phyloP scores from a whole-genome alignment of 2,888 invertebrate species.

The Cabera pusaria region DNA sequence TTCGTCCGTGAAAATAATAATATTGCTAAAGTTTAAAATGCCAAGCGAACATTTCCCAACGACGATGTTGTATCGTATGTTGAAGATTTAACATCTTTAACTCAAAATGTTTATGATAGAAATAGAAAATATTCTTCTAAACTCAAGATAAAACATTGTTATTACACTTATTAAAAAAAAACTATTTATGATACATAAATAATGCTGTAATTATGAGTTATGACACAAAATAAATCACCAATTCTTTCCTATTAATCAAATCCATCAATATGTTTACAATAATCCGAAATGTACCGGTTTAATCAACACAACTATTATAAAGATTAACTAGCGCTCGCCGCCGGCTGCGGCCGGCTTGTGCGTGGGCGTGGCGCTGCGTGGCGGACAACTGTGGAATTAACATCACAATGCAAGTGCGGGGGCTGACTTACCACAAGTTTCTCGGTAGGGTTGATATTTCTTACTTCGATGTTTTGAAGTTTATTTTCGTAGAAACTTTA shows the following conservation, averaged over 20 bases:
- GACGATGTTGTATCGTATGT: no score
- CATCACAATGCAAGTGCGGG: slow-evolving; percentile 35
- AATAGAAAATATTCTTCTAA: no score
- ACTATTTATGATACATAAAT: no score
- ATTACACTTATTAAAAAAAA: no score
- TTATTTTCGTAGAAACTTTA: neutral
- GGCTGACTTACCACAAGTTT: slow-evolving; percentile 9
- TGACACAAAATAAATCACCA: neutral
- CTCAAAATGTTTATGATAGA: no score
- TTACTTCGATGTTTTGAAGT: no score
- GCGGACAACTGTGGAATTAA: slow-evolving; percentile 30
- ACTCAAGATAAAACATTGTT: no score
- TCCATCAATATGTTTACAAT: slow-evolving; percentile 18
- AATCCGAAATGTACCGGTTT: slow-evolving; percentile 11
- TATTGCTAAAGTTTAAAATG: no score
- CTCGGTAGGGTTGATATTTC: slow-evolving; percentile 10
- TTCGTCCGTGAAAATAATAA: no score
- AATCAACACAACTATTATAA: slow-evolving; percentile 20
- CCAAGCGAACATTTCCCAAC: no score
- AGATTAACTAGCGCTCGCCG: slow-evolving; percentile 13
- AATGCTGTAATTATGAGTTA: no score
- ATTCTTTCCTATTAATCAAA: slow-evolving; percentile 12
- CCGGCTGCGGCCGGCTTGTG: slow-evolving; percentile 9
- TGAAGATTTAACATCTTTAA: no score
- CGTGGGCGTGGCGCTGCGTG: slow-evolving; percentile 20